Conservation (phyloP, 2,113 vertebrate genomes). For the Neotoma lepida region DNA sequence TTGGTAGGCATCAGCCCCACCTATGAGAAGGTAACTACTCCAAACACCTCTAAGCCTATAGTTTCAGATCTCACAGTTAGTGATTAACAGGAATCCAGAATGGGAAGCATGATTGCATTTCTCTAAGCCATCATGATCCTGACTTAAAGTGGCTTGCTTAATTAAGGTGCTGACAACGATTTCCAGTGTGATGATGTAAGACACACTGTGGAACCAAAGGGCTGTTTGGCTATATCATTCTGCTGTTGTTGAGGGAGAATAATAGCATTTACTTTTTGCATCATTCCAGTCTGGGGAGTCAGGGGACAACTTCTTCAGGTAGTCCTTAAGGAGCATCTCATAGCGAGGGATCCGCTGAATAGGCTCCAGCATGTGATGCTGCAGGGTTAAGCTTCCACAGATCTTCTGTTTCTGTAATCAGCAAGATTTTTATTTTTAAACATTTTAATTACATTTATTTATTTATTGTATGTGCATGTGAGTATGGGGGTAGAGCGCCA, state of each 20-base stretch:
- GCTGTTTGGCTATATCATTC: background rate
- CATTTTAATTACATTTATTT: background rate
- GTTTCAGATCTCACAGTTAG: conserved; percentile 35
- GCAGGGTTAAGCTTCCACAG: conserved; percentile 93
- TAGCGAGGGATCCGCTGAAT: conserved; percentile 98
- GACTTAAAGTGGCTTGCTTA: background rate
- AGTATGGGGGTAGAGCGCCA: background rate
- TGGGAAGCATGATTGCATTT: background rate
- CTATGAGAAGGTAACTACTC: conserved; percentile 31
- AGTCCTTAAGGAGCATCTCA: conserved; percentile 98
- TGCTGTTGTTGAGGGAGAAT: background rate
- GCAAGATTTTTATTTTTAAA: conserved; percentile 32
- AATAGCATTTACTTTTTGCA: conserved; percentile 90
- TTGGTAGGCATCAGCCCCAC: background rate
- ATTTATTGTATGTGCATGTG: background rate
- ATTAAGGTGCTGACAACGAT: background rate
- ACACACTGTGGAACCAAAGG: background rate
- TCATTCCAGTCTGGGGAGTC: conserved; percentile 93
- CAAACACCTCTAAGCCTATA: background rate
- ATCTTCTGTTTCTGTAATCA: conserved; percentile 91
- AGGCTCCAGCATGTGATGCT: conserved; percentile 99
- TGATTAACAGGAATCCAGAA: background rate
- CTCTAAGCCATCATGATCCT: background rate
- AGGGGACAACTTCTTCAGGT: conserved; percentile 95
- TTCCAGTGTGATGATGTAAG: background rate